phyloP scores from a whole-genome alignment of 2,888 invertebrate species.

The Alitta virens region DNA sequence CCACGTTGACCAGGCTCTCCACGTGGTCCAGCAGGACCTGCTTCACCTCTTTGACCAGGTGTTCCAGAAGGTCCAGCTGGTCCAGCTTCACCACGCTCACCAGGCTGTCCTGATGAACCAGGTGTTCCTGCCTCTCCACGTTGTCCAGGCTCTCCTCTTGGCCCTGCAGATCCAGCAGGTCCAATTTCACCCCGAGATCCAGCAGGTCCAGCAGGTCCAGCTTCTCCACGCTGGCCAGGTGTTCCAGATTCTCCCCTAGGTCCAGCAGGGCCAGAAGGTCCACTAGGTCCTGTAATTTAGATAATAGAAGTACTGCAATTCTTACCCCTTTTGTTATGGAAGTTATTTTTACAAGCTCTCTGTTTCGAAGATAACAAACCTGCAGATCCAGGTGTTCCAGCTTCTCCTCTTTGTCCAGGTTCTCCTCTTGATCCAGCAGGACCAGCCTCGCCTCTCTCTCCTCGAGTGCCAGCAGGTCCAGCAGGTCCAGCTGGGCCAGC shows the following conservation, averaged over 20 bases:
- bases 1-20: conserved; percentile 12
- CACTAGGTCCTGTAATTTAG: neutral
- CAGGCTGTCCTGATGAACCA: conserved; percentile 5
- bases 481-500: conserved; percentile 11
- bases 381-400: conserved; percentile 1
- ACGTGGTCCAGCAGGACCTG: conserved; percentile 13
- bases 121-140: conserved; percentile 14
- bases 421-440: conserved; percentile 7
- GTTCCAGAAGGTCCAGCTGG: conserved; percentile 18
- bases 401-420: conserved; percentile 5
- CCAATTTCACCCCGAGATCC: conserved; percentile 32
- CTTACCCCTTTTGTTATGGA: neutral
- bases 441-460: conserved; percentile 5
- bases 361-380: neutral
- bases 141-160: conserved; percentile 6
- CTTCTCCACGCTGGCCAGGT: conserved; percentile 10
- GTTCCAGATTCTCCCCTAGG: conserved; percentile 10
- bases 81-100: conserved; percentile 65
- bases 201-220: conserved; percentile 65
- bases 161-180: conserved; percentile 11
- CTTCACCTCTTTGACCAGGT: conserved; percentile 16
- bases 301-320: no score
- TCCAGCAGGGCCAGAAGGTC: conserved; percentile 7
- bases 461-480: conserved; percentile 15
- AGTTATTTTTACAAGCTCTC: neutral